These are phyloP conservation scores for Chrysochloris asiatica DNA, from an alignment of 2,113 vertebrate species.

Conservation along the genomic window DNA sequence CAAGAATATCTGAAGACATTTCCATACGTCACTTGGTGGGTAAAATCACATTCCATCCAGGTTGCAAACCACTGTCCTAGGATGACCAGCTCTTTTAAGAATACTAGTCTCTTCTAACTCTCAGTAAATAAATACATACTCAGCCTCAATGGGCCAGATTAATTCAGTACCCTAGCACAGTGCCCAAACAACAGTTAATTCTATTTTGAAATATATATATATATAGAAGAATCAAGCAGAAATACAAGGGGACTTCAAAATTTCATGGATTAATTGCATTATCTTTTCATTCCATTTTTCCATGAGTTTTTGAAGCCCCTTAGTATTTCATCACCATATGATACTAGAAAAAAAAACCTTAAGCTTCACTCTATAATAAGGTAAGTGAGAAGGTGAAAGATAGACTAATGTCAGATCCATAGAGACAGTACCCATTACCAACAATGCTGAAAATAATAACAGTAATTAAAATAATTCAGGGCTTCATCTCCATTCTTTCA, in stretches of 20 bases:
- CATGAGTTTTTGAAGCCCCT: too few species aligned
- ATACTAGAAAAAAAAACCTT: too few species aligned
- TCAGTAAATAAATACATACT: not conserved
- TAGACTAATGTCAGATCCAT: too few species aligned
- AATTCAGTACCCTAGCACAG: conserved; percentile 2
- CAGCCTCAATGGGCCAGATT: not conserved
- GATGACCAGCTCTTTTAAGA: not conserved
- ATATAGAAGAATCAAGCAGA: not conserved
- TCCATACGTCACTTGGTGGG: not conserved
- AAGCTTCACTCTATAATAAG: too few species aligned
- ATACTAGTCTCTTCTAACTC: not conserved
- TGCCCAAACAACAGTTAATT: not conserved
- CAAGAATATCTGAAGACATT: not conserved
- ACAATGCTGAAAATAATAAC: too few species aligned
- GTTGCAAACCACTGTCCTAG: not conserved
- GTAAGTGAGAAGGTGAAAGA: too few species aligned
- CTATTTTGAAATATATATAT: not conserved
- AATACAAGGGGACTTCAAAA: not conserved
- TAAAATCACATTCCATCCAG: not conserved
- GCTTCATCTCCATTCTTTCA: too few species aligned
- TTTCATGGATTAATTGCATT: too few species aligned
- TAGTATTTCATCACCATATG: too few species aligned
- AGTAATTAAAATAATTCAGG: too few species aligned
- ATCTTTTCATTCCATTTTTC: too few species aligned
- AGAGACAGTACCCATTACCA: too few species aligned